A percentile compares a stretch with the other conserved stretches of the same genome.
Conservation (phyloP, 2,113 vertebrate species). For the Toxostoma redivivum region DNA sequence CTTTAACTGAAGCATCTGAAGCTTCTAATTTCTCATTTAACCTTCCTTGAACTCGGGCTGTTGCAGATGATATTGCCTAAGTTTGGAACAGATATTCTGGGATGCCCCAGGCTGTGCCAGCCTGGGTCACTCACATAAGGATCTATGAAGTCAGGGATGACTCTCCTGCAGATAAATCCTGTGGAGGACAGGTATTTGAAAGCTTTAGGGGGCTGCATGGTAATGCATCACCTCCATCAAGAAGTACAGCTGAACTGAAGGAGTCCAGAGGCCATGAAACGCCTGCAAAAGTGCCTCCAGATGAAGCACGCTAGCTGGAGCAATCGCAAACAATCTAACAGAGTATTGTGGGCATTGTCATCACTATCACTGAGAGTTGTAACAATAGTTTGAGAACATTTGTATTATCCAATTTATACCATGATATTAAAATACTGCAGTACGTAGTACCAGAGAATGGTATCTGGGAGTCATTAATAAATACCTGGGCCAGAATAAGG, state of each 20-base stretch:
- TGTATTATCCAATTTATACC: slow-evolving; percentile 42
- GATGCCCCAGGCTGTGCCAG: background rate
- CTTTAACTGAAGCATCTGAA: background rate
- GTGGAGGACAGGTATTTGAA: background rate
- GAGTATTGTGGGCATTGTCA: background rate
- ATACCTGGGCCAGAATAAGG: slow-evolving; percentile 18
- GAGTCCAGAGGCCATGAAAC: background rate
- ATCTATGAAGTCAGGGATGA: background rate
- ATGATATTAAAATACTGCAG: slow-evolving; percentile 40
- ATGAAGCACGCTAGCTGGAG: background rate
- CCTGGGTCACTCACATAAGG: background rate
- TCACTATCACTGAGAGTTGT: background rate
- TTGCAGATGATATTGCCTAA: background rate
- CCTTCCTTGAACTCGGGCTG: background rate
- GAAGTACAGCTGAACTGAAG: background rate
- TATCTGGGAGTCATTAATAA: slow-evolving; percentile 52
- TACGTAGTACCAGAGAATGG: slow-evolving; percentile 43
- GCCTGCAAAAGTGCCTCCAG: background rate
- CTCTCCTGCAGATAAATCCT: background rate
- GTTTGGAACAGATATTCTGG: background rate
- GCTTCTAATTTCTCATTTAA: background rate
- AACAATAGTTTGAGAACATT: background rate
- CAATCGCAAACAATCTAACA: background rate
- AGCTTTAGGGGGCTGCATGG: background rate
- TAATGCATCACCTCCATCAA: background rate